These are phyloP conservation scores for Chamaea fasciata DNA, from an alignment of 2,113 vertebrate genomes.

Conservation along the genomic window DNA sequence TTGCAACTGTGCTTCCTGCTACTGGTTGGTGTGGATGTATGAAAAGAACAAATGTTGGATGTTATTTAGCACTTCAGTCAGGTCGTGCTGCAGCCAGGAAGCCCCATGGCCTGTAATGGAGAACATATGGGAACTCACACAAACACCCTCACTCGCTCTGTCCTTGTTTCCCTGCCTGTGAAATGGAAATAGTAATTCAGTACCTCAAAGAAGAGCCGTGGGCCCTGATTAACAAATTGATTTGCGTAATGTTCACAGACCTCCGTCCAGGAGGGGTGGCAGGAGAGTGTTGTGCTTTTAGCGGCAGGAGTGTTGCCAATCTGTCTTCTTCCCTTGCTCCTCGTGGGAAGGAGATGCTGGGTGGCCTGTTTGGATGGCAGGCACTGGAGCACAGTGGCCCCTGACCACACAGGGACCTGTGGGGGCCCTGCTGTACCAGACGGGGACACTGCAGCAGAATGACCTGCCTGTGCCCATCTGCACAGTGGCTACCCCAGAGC, in stretches of 20 bases:
- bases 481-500: rapidly evolving
- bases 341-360: neutral
- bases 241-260: neutral
- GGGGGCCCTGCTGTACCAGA: no score
- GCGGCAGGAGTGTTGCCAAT: neutral
- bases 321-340: neutral
- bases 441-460: rapidly evolving
- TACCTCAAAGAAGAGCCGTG: neutral
- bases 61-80: slow-evolving; percentile 10
- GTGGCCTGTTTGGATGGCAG: neutral
- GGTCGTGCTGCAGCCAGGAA: neutral
- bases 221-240: neutral
- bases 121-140: neutral
- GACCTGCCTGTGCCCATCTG: rapidly evolving
- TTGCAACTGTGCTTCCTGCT: slow-evolving; percentile 21
- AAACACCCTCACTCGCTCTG: neutral
- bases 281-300: neutral
- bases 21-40: neutral
- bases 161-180: neutral
- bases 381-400: neutral
- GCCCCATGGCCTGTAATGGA: neutral
- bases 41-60: slow-evolving; percentile 10
- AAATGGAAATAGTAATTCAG: neutral
- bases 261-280: neutral
- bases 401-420: neutral